Evolutionary conservation across 2,888 invertebrate species (phyloP).

Genomic region (Cylindroiulus punctatus): DNA sequence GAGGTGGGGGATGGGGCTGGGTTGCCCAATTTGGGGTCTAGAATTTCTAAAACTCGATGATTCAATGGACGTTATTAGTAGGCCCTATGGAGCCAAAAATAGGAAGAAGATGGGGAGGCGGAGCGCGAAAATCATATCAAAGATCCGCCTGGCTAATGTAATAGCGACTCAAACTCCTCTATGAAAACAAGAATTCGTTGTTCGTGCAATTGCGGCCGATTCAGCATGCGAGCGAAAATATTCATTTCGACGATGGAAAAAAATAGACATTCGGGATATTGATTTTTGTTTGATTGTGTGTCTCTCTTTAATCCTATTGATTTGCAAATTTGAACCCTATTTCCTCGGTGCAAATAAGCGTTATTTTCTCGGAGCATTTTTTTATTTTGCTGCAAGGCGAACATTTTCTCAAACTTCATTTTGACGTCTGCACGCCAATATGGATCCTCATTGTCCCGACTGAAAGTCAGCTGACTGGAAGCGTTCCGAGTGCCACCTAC

Average conservation of each 20-base stretch:
- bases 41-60: no score
- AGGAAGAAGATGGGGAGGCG: neutral
- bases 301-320: conserved; percentile 34
- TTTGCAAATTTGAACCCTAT: conserved; percentile 20
- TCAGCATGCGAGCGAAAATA: neutral
- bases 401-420: no score
- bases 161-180: neutral
- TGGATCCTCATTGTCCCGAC: neutral
- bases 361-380: neutral
- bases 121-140: neutral
- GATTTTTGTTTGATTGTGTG: conserved; percentile 32
- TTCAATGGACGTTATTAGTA: no score
- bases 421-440: no score
- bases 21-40: no score
- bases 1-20: no score
- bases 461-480: no score
- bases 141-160: neutral
- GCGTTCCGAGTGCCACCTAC: neutral
- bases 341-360: neutral
- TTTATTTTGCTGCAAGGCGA: no score
- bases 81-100: no score
- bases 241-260: neutral
- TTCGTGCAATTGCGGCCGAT: neutral
- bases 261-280: neutral
- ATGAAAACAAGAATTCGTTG: neutral